These are phyloP conservation scores for Vulpes ferrilata DNA, from an alignment of 2,113 vertebrate genomes.

Conservation along the genomic window DNA sequence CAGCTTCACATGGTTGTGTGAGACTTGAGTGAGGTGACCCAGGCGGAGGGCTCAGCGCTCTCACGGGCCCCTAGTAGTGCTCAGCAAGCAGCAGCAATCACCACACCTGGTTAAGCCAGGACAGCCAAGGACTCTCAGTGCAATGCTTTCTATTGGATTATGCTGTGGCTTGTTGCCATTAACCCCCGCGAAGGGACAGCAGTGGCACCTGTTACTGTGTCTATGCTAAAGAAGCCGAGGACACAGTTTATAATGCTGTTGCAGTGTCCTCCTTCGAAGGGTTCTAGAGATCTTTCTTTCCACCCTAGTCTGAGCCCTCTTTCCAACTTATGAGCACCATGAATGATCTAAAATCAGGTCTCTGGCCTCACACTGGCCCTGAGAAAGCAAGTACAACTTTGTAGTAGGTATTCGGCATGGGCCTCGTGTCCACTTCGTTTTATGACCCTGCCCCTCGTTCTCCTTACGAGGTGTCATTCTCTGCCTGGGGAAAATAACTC, in stretches of 20 bases:
- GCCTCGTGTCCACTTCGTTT: not conserved
- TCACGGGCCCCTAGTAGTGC: fast-evolving
- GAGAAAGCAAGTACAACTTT: not conserved
- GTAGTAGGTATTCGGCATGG: fast-evolving
- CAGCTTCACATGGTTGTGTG: not conserved
- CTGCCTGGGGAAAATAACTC: not conserved
- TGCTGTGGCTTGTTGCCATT: not conserved
- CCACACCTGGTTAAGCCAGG: not conserved
- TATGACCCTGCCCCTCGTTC: not conserved
- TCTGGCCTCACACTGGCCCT: not conserved
- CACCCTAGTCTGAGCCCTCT: not conserved
- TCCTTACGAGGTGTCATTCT: not conserved
- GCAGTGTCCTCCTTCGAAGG: not conserved
- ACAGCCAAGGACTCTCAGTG: not conserved
- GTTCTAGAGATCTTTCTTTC: not conserved
- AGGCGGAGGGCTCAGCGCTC: not conserved
- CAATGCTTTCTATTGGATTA: not conserved
- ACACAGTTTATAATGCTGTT: not conserved
- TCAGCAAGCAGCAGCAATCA: not conserved
- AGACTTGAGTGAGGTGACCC: not conserved
- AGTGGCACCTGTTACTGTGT: not conserved
- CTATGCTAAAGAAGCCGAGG: not conserved
- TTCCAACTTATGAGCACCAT: fast-evolving
- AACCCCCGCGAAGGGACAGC: not conserved
- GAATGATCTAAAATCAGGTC: not conserved